Evolutionary conservation across 2,888 invertebrate genomes (phyloP).

Genomic region (Scelioninae gen. 1): DNA sequence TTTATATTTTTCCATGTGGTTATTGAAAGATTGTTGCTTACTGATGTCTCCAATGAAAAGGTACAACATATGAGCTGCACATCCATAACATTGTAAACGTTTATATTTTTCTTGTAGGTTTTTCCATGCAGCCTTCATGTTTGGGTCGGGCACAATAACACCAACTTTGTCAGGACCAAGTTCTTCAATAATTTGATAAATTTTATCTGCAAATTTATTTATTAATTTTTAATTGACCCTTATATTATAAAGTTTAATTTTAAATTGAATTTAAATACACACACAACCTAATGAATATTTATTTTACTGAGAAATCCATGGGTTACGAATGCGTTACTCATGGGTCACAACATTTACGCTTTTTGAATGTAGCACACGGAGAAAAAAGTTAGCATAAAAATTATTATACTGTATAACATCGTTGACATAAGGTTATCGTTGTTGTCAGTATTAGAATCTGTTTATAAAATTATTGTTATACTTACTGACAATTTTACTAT

Average conservation of each 20-base stretch:
- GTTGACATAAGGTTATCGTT: too few species aligned
- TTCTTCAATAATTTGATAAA: conserved; percentile 22
- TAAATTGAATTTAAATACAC: background rate
- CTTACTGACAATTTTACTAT: too few species aligned
- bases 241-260: background rate
- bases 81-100: conserved; percentile 33
- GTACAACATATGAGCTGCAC: conserved; percentile 35
- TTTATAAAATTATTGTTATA: too few species aligned
- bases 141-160: conserved; percentile 16
- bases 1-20: conserved; percentile 22
- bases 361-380: too few species aligned
- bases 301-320: too few species aligned
- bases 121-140: conserved; percentile 46
- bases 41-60: conserved; percentile 32
- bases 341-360: too few species aligned
- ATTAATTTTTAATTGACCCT: background rate
- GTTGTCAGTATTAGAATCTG: too few species aligned
- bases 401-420: too few species aligned
- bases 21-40: conserved; percentile 22
- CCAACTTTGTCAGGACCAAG: conserved; percentile 32
- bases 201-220: conserved; percentile 18
- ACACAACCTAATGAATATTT: too few species aligned
- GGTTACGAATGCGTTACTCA: too few species aligned
- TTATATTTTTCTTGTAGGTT: conserved; percentile 19
- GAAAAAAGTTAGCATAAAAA: too few species aligned